phyloP scores from a whole-genome alignment of 2,888 invertebrate genomes.

The Endomychus coccineus region DNA sequence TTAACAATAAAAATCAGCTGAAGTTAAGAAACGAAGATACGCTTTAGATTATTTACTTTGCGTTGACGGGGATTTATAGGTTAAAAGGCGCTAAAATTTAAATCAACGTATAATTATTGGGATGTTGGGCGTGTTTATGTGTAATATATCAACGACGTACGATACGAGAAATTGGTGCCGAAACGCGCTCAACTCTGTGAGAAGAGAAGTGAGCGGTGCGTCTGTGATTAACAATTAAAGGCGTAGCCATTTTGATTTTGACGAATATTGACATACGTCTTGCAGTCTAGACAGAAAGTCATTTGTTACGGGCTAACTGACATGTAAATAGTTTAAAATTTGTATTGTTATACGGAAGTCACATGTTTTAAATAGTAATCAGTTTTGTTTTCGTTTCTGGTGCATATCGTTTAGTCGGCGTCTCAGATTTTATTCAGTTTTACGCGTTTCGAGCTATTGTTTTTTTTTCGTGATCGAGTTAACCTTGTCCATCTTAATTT shows the following conservation, averaged over 20 bases:
- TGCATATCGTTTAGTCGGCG: not conserved
- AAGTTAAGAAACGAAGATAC: too few relatives aligned
- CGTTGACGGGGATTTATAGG: slow-evolving; percentile 5
- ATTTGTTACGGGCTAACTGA: slow-evolving; percentile 46
- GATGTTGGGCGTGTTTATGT: slow-evolving; percentile 35
- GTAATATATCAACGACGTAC: slow-evolving; percentile 22
- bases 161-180: slow-evolving; percentile 12
- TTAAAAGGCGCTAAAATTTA: slow-evolving; percentile 13
- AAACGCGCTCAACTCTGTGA: slow-evolving; percentile 11
- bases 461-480: slow-evolving; percentile 19
- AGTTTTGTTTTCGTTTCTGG: slow-evolving; percentile 16
- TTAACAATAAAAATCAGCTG: not conserved
- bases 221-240: slow-evolving; percentile 40
- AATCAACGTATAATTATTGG: slow-evolving; percentile 14
- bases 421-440: not conserved
- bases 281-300: slow-evolving; percentile 46
- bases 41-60: slow-evolving; percentile 2
- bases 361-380: slow-evolving; percentile 34
- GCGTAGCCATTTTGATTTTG: slow-evolving; percentile 67
- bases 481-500: slow-evolving; percentile 9
- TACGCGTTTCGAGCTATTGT: slow-evolving; percentile 16
- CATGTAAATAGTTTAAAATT: slow-evolving; percentile 44
- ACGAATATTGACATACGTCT: slow-evolving; percentile 65
- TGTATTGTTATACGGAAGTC: slow-evolving; percentile 24
- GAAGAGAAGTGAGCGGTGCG: slow-evolving; percentile 15